These are phyloP conservation scores for Platyura marginata DNA, from an alignment of 1,140 invertebrate genomes.

Conservation along the genomic window DNA sequence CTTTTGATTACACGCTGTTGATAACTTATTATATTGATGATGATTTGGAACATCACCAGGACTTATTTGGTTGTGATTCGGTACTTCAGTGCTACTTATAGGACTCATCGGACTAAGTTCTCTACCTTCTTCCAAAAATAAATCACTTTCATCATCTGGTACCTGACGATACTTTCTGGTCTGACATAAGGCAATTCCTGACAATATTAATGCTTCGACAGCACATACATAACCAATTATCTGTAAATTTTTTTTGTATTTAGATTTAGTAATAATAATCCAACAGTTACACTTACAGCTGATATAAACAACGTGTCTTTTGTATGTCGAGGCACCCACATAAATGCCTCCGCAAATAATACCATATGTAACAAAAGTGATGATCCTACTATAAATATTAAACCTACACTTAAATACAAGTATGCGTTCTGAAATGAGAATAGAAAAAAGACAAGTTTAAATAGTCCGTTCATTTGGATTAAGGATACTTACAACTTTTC, in stretches of 20 bases:
- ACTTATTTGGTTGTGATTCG: constrained; percentile 5
- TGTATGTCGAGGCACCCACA: constrained; percentile 34
- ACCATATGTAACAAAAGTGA: constrained; percentile 42
- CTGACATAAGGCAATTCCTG: constrained; percentile 25
- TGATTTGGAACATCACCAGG: constrained; percentile 1
- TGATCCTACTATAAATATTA: constrained; percentile 40
- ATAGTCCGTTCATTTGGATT: not conserved
- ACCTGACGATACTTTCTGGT: constrained; percentile 26
- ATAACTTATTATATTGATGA: constrained; percentile 8
- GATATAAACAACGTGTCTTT: constrained; percentile 31
- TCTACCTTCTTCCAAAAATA: constrained; percentile 5
- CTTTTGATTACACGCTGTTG: constrained; percentile 26
- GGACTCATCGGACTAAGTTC: constrained; percentile 26
- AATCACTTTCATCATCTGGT: constrained; percentile 21
- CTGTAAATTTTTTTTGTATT: constrained; percentile 10
- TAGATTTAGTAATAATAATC: not conserved
- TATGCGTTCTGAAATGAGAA: constrained; percentile 33
- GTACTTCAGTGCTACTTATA: constrained; percentile 19
- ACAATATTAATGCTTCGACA: constrained; percentile 25
- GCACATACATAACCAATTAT: constrained; percentile 28
- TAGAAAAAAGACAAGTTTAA: constrained; percentile 2
- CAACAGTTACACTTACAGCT: constrained; percentile 21
- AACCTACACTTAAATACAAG: constrained; percentile 41
- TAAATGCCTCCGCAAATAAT: constrained; percentile 40
- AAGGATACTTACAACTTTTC: constrained; percentile 44